These are phyloP conservation scores for Parapristionchus giblindavisi DNA, from an alignment of 2,888 invertebrate species.

Conservation along the genomic window DNA sequence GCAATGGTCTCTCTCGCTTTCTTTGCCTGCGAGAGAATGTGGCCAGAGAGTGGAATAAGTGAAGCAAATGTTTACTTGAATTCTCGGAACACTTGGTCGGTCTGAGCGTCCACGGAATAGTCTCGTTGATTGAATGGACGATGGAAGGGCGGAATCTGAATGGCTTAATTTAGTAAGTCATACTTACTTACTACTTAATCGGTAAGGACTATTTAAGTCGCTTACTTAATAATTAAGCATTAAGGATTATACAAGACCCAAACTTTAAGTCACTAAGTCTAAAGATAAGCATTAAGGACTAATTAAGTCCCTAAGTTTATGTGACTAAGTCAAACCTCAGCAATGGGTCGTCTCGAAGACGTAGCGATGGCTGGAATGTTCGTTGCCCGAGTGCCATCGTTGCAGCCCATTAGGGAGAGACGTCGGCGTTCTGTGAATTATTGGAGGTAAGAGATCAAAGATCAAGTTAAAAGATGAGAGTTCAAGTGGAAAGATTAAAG, in stretches of 20 bases:
- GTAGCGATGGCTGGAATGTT: constrained; percentile 28
- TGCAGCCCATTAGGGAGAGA: constrained; percentile 50
- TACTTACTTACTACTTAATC: no score
- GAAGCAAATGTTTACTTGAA: constrained; percentile 29
- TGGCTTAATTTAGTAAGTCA: neutral
- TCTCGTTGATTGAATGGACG: constrained; percentile 7
- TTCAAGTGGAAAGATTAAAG: neutral
- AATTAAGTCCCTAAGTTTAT: no score
- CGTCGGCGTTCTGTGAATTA: constrained; percentile 47
- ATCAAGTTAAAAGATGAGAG: neutral
- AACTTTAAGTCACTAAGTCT: no score
- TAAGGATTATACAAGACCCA: no score
- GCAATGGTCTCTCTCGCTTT: no score
- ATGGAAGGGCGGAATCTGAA: constrained; percentile 35
- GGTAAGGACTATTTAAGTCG: no score
- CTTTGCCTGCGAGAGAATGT: no score
- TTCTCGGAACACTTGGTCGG: constrained; percentile 44
- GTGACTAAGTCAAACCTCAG: no score
- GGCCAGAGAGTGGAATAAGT: no score
- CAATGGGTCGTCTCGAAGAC: constrained; percentile 19
- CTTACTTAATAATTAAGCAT: no score
- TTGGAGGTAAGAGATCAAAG: constrained; percentile 1
- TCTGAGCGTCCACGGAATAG: constrained; percentile 46
- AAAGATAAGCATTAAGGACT: no score
- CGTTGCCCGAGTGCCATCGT: constrained; percentile 41